Evolutionary conservation across 2,113 vertebrate genomes (phyloP).

Genomic region (Condylura cristata): DNA sequence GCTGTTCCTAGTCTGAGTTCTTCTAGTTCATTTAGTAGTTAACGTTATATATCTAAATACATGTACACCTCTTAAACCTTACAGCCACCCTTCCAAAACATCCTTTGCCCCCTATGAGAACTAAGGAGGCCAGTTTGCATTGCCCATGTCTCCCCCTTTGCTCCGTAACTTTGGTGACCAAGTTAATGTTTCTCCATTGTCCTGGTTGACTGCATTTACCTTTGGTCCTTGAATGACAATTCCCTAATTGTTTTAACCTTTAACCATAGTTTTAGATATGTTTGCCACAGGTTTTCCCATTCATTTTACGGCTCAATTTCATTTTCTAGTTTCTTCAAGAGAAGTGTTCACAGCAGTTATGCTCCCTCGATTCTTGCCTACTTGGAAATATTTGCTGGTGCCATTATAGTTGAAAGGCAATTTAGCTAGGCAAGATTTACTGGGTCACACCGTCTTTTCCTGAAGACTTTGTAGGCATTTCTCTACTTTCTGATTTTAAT

Average conservation of each 20-base stretch:
- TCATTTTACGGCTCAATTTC: conserved; percentile 1
- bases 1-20: neutral
- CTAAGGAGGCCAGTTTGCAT: neutral
- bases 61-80: conserved; percentile 6
- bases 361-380: neutral
- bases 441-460: neutral
- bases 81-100: neutral
- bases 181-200: neutral
- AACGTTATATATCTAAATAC: neutral
- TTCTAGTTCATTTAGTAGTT: conserved; percentile 18
- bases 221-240: neutral
- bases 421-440: neutral
- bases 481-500: neutral
- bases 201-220: neutral
- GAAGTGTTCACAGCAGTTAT: neutral
- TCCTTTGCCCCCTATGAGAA: neutral
- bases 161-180: neutral
- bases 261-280: neutral
- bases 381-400: conserved; percentile 15
- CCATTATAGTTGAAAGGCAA: neutral
- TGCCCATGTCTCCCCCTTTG: neutral
- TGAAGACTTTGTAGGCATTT: neutral
- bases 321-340: conserved; percentile 18
- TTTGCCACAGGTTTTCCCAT: neutral
- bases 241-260: neutral